Evolutionary conservation across 2,888 invertebrate species (phyloP).

Genomic region (Tanaodytes sp.): DNA sequence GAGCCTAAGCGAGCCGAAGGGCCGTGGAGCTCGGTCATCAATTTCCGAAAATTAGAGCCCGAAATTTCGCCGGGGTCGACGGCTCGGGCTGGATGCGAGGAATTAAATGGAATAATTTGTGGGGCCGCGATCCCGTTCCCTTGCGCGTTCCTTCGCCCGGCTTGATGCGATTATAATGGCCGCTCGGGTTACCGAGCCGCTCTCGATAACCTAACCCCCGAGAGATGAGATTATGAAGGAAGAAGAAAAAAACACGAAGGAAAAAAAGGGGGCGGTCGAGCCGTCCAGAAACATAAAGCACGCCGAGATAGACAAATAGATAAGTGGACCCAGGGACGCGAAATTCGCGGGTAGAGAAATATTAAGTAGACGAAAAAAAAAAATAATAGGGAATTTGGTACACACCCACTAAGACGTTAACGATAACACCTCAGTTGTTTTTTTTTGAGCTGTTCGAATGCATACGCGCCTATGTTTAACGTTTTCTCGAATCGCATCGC

Average conservation of each 20-base stretch:
- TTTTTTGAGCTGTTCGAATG: too few relatives aligned
- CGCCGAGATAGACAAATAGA: constrained; percentile 41
- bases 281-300: constrained; percentile 35
- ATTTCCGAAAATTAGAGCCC: constrained; percentile 58
- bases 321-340: constrained; percentile 29
- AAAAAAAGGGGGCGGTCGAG: constrained; percentile 20
- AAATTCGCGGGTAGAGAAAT: too few relatives aligned
- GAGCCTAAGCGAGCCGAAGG: constrained; percentile 39
- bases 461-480: constrained; percentile 42
- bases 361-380: too few relatives aligned
- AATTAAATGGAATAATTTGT: constrained; percentile 70
- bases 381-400: too few relatives aligned
- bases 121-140: constrained; percentile 60
- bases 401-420: too few relatives aligned
- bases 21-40: constrained; percentile 55
- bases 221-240: constrained; percentile 31
- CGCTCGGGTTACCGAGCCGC: constrained; percentile 66
- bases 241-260: background rate
- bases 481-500: constrained; percentile 31
- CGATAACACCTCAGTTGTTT: too few relatives aligned
- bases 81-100: constrained; percentile 51
- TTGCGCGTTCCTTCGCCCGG: constrained; percentile 46
- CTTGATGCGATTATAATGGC: constrained; percentile 72
- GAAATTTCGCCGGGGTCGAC: constrained; percentile 59
- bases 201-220: constrained; percentile 59